Evolutionary conservation across 2,888 invertebrate species (phyloP), one percentile per base, ranked within the genome.

Genomic region (Amiota communis): DNA sequence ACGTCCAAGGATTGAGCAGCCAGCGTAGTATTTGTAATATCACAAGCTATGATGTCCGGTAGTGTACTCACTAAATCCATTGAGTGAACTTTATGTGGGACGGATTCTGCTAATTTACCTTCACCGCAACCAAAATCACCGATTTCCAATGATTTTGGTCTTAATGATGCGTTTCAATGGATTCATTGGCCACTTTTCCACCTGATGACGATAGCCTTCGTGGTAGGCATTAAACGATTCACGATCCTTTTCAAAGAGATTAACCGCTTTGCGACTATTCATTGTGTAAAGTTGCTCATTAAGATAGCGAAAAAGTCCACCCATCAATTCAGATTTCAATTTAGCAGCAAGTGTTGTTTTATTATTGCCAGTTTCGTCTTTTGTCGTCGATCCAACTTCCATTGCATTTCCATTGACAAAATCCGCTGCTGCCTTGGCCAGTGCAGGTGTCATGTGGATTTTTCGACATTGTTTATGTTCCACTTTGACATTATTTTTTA

Each of bases 41-140:
- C 96, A 88, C 98, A 97, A 0, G 93, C 95, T 64, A 94, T 95
- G 3, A 99, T 96, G 65, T 91, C 91, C 0, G 95, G 91, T 79
- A 95, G 94, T 0, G 92, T 87, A 0, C 96, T 93, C 3, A 97
- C 94, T 76, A 99, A 92, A 91, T 99, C 99, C 90, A 99, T 97
- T 0, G 98, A 98, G 81, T 96, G 94, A 0, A 98, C 96, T 81
- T 91, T 92, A 75, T 95, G 93, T 0, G 92, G 89, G 3, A 98
- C 92, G 0, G 93, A 92, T 78, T 91, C 90, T 0, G 97, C 93
- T 8, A 99, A 90, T 72, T 93, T 92, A 0, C 96, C 99, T 86
- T 98, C 97, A 0, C 99, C 99, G 87, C 99, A 99, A 1, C 99
- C 99, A 91, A 99, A 95, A 90, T 99, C 99, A 0, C 96, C 98